A percentile compares a stretch with the other conserved stretches of the same genome.
These are phyloP conservation scores for Rhagologus leucostigma DNA, from an alignment of 2,113 vertebrate genomes.

Conservation along the genomic window DNA sequence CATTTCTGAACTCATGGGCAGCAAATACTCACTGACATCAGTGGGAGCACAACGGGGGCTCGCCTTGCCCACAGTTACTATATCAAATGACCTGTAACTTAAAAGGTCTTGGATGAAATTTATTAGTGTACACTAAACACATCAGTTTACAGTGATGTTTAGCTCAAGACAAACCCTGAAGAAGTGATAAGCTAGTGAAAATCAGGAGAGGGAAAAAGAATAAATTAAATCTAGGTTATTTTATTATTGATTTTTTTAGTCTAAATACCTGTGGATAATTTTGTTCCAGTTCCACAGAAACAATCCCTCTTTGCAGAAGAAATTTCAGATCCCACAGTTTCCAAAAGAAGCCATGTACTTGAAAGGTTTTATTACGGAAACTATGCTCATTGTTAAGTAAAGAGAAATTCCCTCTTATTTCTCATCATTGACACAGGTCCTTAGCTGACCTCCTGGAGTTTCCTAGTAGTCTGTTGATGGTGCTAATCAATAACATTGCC, in stretches of 20 bases:
- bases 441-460: background rate
- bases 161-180: background rate
- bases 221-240: background rate
- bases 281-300: background rate
- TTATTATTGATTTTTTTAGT: background rate
- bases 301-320: background rate
- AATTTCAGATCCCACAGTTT: background rate
- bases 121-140: background rate
- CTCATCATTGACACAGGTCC: background rate
- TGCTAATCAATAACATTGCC: background rate
- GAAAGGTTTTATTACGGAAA: background rate
- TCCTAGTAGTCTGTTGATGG: background rate
- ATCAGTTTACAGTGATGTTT: background rate
- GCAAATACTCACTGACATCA: conserved; percentile 9
- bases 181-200: background rate
- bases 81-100: conserved; percentile 30
- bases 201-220: background rate
- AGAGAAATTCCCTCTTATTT: background rate
- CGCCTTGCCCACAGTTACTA: background rate
- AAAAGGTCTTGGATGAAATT: background rate
- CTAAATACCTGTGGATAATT: background rate
- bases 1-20: background rate
- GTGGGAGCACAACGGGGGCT: background rate
- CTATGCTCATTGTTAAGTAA: background rate
- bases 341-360: background rate